Percentiles rank a stretch among this genome's conserved stretches.
These are phyloP conservation scores for Embiotoca jacksoni DNA, from an alignment of 2,113 vertebrate species.

Conservation along the genomic window DNA sequence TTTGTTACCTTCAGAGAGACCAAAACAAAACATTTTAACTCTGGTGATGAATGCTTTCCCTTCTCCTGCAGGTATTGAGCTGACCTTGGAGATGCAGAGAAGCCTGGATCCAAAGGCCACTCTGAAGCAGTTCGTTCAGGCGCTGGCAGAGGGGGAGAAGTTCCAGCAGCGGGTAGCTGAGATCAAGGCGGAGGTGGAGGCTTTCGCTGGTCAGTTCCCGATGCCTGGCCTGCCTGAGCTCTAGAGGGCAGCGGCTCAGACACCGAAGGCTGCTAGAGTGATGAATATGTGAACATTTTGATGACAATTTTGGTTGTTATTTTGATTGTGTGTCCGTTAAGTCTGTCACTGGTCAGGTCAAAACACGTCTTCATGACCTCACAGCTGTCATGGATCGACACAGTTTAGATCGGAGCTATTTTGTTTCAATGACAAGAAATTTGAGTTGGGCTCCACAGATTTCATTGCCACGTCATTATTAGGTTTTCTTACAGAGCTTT, in stretches of 20 bases:
- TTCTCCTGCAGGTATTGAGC: conserved; percentile 86
- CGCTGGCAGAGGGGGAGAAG: conserved; percentile 83
- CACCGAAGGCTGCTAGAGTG: background rate
- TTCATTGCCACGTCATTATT: background rate
- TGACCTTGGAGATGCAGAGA: conserved; percentile 91
- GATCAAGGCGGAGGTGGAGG: conserved; percentile 89
- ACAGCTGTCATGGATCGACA: background rate
- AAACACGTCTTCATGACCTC: background rate
- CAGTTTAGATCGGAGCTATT: too few relatives aligned
- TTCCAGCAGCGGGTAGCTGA: conserved; percentile 79
- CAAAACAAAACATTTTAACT: background rate
- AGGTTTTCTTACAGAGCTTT: background rate
- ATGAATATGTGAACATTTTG: conserved; percentile 4
- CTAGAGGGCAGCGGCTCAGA: conserved; percentile 62
- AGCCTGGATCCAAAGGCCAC: conserved; percentile 87
- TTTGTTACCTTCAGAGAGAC: background rate
- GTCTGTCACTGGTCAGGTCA: conserved; percentile 3
- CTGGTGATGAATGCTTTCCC: background rate
- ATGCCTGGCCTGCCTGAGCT: conserved; percentile 92
- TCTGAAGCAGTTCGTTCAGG: conserved; percentile 92
- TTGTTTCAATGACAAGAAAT: background rate
- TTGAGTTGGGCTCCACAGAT: background rate
- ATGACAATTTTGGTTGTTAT: background rate
- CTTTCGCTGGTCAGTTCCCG: conserved; percentile 88
- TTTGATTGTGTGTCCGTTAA: background rate